Conservation (phyloP, 2,888 invertebrate genomes). For the Philaethria dido region DNA sequence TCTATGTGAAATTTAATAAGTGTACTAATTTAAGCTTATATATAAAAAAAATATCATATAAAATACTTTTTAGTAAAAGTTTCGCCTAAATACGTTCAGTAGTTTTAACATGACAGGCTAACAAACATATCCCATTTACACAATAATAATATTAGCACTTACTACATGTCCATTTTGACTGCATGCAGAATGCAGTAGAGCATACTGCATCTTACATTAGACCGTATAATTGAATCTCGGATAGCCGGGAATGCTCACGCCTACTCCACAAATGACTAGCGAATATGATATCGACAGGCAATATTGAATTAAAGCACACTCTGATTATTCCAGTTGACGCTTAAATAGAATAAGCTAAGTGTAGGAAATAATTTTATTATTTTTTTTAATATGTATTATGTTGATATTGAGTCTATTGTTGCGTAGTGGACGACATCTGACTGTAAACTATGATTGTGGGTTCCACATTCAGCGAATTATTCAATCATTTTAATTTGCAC, state of each 20-base stretch:
- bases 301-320: conserved; percentile 29
- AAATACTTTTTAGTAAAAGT: too few relatives aligned
- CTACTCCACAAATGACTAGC: conserved; percentile 25
- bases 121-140: background rate
- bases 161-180: background rate
- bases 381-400: too few relatives aligned
- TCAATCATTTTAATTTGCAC: too few relatives aligned
- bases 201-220: conserved; percentile 30
- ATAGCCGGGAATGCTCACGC: conserved; percentile 25
- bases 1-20: too few relatives aligned
- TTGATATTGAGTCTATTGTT: too few relatives aligned
- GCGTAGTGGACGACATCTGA: too few relatives aligned
- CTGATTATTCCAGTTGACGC: background rate
- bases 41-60: too few relatives aligned
- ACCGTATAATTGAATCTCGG: conserved; percentile 29
- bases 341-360: background rate
- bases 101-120: too few relatives aligned
- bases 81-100: too few relatives aligned
- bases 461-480: too few relatives aligned
- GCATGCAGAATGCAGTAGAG: background rate
- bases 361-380: background rate
- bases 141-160: background rate
- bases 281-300: conserved; percentile 25
- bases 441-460: too few relatives aligned
- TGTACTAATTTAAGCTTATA: too few relatives aligned